These are phyloP conservation scores for Drosophila pullipes DNA, from an alignment of 2,888 invertebrate genomes.

Conservation along the genomic window DNA sequence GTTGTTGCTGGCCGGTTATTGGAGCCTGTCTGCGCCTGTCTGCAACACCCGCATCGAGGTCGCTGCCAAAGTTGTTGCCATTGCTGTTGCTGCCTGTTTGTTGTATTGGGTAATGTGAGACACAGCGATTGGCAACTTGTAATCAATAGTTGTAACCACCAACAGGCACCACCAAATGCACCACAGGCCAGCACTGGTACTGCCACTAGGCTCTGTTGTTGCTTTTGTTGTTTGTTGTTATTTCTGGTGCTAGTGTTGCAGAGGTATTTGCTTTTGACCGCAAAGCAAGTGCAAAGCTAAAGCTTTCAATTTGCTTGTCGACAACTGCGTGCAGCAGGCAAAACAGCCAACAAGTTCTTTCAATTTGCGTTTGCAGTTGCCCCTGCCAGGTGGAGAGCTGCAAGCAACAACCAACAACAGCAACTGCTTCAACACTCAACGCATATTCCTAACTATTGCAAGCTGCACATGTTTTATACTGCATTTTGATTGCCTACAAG, in stretches of 20 bases:
- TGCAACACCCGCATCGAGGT: constrained; percentile 75
- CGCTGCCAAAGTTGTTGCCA: constrained; percentile 35
- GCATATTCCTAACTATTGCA: constrained; percentile 60
- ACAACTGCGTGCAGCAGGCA: constrained; percentile 62
- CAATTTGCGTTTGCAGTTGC: constrained; percentile 68
- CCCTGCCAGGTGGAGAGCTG: constrained; percentile 50
- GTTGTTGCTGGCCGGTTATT: constrained; percentile 48
- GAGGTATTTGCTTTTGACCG: constrained; percentile 71
- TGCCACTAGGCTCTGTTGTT: constrained; percentile 27
- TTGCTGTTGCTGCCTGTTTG: constrained; percentile 36
- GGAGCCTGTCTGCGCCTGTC: constrained; percentile 73
- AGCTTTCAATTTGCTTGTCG: constrained; percentile 77
- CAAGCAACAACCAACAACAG: constrained; percentile 32
- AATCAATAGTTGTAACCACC: constrained; percentile 81
- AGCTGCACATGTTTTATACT: constrained; percentile 71
- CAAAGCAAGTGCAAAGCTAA: constrained; percentile 81
- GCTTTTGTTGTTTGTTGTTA: constrained; percentile 17
- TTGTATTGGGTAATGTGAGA: constrained; percentile 75
- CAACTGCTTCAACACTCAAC: constrained; percentile 41
- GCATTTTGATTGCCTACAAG: constrained; percentile 80
- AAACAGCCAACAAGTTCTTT: constrained; percentile 77
- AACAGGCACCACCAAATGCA: constrained; percentile 70
- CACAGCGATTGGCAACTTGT: constrained; percentile 72
- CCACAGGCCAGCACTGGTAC: constrained; percentile 51
- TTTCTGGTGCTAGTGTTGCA: constrained; percentile 27